A percentile compares a stretch with the other conserved stretches of the same genome.
Evolutionary conservation across 1,140 invertebrate species (phyloP).

Genomic region (Rhopalosiphum padi): DNA sequence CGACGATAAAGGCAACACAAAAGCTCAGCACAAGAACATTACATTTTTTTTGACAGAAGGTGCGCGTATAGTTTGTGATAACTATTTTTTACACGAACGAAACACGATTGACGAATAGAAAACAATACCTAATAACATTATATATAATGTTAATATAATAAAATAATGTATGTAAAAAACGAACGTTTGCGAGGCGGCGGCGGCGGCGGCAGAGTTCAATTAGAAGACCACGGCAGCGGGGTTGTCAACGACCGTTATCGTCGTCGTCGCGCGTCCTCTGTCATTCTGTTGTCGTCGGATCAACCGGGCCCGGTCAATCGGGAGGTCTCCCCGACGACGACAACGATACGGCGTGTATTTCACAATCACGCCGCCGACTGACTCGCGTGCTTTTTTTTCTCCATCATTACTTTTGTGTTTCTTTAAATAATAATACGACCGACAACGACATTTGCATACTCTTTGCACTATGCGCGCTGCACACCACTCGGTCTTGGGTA

Average conservation of each 20-base stretch:
- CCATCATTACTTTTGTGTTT: conserved; percentile 45
- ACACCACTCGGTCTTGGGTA: not conserved
- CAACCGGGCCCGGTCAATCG: conserved; percentile 31
- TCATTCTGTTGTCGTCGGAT: conserved; percentile 53
- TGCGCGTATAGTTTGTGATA: not conserved
- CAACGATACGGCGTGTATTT: not conserved
- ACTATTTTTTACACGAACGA: not conserved
- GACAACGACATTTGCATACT: conserved; percentile 45
- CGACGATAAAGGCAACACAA: not conserved
- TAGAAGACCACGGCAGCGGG: conserved; percentile 11
- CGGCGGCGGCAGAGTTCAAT: conserved; percentile 49
- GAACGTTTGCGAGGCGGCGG: not conserved
- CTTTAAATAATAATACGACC: conserved; percentile 28
- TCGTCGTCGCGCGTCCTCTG: conserved; percentile 9
- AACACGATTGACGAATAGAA: not conserved
- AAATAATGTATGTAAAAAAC: conserved; percentile 1
- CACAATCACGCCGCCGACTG: conserved; percentile 37
- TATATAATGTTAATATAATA: not conserved
- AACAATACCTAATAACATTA: not conserved
- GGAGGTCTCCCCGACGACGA: conserved; percentile 9
- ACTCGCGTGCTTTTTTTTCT: not conserved
- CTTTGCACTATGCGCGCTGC: not conserved
- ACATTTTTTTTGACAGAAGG: not conserved
- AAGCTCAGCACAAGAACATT: not conserved
- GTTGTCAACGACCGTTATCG: conserved; percentile 48